Base-by-base conservation (phyloP, 2,113 vertebrate species). In the Chaenocephalus aceratus region DNA sequence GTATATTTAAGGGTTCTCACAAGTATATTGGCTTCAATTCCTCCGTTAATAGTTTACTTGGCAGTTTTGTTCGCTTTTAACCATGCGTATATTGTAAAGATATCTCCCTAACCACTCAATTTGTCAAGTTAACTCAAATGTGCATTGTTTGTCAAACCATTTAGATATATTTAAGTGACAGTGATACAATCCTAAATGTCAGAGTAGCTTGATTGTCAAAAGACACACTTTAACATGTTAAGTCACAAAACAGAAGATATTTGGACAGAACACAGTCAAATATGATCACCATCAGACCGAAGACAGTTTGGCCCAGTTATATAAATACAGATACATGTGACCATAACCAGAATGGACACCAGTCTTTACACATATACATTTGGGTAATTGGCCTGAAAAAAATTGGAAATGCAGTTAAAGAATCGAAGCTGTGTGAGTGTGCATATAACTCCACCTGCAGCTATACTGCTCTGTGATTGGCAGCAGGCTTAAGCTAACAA, bases 81-180 rank as follows among this genome's bases (percentile, higher is more conserved):
- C 26, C 45, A 26, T 14, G 53, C 44, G 51, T 8, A 23, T 30
- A 30, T 21, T 7, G 7, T 54, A 13, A 21, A 3, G 13, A 15
- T 48, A 13, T 49, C 14, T 49, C 21, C 8, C 45, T 64, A 10
- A 15, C 60, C 6, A 12, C 4, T 23, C 0, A 16, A 58, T 77
- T 68, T n/a, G 26, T 65, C 75, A 45, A 26, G 18, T 34, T 66
- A 23, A 52, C 8, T 48, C 12, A 69, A 51, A 63, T 51, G 48
- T 60, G 1, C 11, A 26, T 10, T 57, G 5, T 45, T 71, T 44
- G 56, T 82, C 6, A 12, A 7, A 73, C 53, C 3, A 3, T 74
- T 49, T 46, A n/a, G 10, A 52, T 59, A 21, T 6, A 46, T 77
- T 70, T 7, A 69, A 12, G 12, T 83, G 85, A 84, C 84, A 91